Base-by-base conservation (phyloP, 1,140 invertebrate genomes). In the Antheraea pernyi region DNA sequence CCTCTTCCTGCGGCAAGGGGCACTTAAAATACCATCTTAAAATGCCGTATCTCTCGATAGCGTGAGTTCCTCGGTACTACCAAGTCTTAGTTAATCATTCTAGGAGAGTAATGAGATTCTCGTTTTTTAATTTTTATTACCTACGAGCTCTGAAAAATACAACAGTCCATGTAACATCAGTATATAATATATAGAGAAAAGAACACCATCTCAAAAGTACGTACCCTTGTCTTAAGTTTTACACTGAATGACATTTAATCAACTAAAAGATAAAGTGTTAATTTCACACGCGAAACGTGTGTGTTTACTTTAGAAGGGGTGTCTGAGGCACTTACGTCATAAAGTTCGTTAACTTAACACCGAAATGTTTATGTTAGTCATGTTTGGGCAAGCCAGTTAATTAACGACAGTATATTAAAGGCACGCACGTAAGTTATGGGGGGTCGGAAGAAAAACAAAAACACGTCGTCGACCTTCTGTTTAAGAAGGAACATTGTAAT, bases 311-410 rank as follows among this genome's bases (percentile, higher is more conserved):
- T 46, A 13, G 16, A 42, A 22, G 64, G 64, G 42, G 73, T n/a
- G 58, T 68, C 59, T 63, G 69, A 72, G 69, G 68, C 66, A 61
- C 71, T 67, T 73, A 67, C 73, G 76, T 80, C 75, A 78, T 71
- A 76, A 82, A 80, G 71, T 79, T 82, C 71, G 73, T 75, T 76
- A 76, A 80, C 72, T 82, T 76, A 71, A 69, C 75, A 76, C 77
- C 6, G 75, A 74, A 80, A 83, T 85, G 79, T 84, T 86, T 82
- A 77, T 79, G 75, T 82, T 76, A 65, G n/a, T 59, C 67, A 67
- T 80, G 75, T 75, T 78, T 80, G 73, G 73, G 78, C 75, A 79
- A 83, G 80, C 75, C 80, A 65, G 76, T 79, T 86, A 88, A 88
- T 86, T 88, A 85, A 80, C 70, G 74, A 71, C 67, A 76, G 74